Conservation (phyloP, 2,113 vertebrate species). For the Calcarius ornatus region DNA sequence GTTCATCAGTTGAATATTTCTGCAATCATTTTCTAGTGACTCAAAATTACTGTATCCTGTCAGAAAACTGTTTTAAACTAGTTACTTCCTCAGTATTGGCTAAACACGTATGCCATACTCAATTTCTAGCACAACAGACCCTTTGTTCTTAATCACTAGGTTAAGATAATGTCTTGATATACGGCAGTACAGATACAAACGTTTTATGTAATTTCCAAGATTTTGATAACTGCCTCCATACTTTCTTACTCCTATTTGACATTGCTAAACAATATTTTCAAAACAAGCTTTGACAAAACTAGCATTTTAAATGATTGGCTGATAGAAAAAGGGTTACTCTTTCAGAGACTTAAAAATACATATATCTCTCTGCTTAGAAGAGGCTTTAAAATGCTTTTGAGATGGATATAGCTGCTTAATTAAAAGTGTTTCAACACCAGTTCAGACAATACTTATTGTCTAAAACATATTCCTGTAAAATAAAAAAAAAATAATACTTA, state of each 20-base stretch:
- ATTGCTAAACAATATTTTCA: background rate
- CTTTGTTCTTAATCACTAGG: background rate
- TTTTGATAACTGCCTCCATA: background rate
- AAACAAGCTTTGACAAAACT: background rate
- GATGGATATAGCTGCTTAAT: background rate
- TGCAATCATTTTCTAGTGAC: background rate
- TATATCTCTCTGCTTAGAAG: background rate
- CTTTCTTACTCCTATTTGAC: background rate
- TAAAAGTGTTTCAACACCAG: background rate
- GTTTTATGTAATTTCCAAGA: background rate
- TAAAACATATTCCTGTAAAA: background rate
- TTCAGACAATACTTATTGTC: background rate
- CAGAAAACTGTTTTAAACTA: background rate
- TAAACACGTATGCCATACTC: background rate
- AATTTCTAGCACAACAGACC: background rate
- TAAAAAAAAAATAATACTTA: background rate
- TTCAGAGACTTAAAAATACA: background rate
- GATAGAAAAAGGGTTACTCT: background rate
- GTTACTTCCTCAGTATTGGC: background rate
- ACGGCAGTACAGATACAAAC: background rate
- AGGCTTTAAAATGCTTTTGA: background rate
- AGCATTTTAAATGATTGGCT: background rate
- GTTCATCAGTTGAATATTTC: background rate
- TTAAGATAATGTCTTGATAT: background rate
- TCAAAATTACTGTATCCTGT: background rate